phyloP scores from a whole-genome alignment of 2,797 vertebrate species.

The Acanthiza pusilla region DNA sequence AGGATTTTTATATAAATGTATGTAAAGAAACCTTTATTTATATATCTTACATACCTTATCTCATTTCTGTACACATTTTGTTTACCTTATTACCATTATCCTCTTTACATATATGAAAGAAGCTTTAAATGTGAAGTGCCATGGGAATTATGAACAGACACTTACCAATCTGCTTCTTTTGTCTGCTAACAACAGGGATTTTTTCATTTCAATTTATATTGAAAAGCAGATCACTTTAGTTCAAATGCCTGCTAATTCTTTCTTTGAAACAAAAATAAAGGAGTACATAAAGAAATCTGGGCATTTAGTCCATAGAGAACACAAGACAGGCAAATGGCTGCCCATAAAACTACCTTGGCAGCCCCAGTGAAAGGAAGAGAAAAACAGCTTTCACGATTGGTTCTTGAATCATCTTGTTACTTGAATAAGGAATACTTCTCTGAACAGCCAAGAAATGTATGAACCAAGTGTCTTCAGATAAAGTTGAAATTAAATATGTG shows the following conservation, averaged over 20 bases:
- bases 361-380: neutral
- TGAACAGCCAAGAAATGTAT: neutral
- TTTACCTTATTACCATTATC: neutral
- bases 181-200: neutral
- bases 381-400: neutral
- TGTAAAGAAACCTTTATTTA: neutral
- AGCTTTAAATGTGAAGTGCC: neutral
- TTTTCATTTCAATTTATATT: neutral
- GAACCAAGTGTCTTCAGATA: neutral
- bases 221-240: neutral
- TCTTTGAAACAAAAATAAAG: neutral
- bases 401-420: neutral
- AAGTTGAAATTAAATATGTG: neutral
- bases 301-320: neutral
- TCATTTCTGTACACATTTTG: neutral
- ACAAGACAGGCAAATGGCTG: neutral
- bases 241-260: neutral
- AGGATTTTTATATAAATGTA: neutral
- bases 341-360: neutral
- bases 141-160: neutral
- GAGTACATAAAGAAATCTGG: neutral
- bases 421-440: neutral
- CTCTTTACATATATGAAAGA: neutral
- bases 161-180: neutral
- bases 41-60: neutral